These are phyloP conservation scores for Antheraea pernyi DNA, from an alignment of 1,140 invertebrate genomes.

Conservation along the genomic window DNA sequence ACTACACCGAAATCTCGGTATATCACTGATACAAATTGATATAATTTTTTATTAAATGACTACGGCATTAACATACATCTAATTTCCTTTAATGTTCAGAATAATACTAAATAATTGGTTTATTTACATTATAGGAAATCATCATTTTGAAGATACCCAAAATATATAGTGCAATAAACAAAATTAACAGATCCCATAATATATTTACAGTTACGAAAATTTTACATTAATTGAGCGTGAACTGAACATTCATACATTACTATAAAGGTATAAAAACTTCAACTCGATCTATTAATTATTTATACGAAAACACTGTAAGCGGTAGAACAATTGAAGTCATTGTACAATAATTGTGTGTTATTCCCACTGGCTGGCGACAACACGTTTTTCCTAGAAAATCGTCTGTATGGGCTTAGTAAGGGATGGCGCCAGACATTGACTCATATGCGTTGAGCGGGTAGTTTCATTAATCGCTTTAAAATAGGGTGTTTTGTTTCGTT, in stretches of 20 bases:
- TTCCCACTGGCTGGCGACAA: conserved; percentile 41
- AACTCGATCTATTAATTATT: background rate
- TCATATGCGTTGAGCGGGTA: conserved; percentile 48
- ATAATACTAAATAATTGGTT: too few species aligned
- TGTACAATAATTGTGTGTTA: conserved; percentile 57
- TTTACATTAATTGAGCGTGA: too few species aligned
- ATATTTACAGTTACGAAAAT: too few species aligned
- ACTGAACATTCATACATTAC: background rate
- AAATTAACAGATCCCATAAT: too few species aligned
- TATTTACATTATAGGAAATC: too few species aligned
- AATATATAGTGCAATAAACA: too few species aligned
- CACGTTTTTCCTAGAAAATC: conserved; percentile 52
- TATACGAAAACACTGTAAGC: background rate
- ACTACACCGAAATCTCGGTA: too few species aligned
- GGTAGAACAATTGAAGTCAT: conserved; percentile 33
- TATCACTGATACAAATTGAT: too few species aligned
- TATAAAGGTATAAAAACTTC: background rate
- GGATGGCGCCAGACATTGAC: conserved; percentile 46
- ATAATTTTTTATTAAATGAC: too few species aligned
- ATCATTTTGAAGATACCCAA: too few species aligned
- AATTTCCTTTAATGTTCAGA: too few species aligned
- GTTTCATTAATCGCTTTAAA: conserved; percentile 31
- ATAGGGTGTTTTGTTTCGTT: background rate
- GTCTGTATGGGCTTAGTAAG: conserved; percentile 31
- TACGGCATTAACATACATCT: too few species aligned